Evolutionary conservation across 2,888 invertebrate genomes (phyloP), one percentile per base, ranked within the genome.

Genomic region (Ellobium chinense): DNA sequence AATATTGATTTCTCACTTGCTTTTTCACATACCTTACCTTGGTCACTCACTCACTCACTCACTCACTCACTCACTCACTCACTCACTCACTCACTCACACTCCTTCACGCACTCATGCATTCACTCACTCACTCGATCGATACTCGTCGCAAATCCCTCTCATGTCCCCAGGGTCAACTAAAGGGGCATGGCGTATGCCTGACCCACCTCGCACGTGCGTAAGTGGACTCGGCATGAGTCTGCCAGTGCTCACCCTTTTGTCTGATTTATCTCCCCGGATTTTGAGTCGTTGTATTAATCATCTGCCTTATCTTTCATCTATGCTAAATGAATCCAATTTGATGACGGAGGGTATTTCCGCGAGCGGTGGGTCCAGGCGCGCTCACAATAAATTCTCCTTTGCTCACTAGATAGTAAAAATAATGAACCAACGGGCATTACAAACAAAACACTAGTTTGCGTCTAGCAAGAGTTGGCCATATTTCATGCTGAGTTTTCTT

Each of bases 41-140:
- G n/a, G n/a, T n/a, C n/a, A n/a, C n/a, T n/a, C n/a, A 18, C 24
- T 39, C 37, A n/a, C 62, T 63, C 72, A 29, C 62, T 34, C 34
- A 60, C 18, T 63, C 29, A 21, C 65, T 65, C 65, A 39, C 34
- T 65, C 65, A 62, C 7, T 56, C 54, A n/a, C 58, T 65, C 37
- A 58, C 37, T 60, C 74, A 66, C 66, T 74, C 66, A 27, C 29
- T 37, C 68, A 54, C 54, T 60, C 74, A 31, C 74, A 39, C 68
- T 63, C 62, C 9, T 63, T 27, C 54, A 34, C 63, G 18, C 78
- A 5, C 37, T 31, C 68, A 46, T 70, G n/a, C n/a, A n/a, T n/a
- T n/a, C n/a, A n/a, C n/a, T n/a, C n/a, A n/a, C 65, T 5, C 7
- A 65, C 2, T 65, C 18, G 46, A 56, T 72, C 72, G 21, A 36